A percentile compares a stretch with the other conserved stretches of the same genome.
Conservation (phyloP, 2,888 invertebrate species). For the Andrena chrysosceles region DNA sequence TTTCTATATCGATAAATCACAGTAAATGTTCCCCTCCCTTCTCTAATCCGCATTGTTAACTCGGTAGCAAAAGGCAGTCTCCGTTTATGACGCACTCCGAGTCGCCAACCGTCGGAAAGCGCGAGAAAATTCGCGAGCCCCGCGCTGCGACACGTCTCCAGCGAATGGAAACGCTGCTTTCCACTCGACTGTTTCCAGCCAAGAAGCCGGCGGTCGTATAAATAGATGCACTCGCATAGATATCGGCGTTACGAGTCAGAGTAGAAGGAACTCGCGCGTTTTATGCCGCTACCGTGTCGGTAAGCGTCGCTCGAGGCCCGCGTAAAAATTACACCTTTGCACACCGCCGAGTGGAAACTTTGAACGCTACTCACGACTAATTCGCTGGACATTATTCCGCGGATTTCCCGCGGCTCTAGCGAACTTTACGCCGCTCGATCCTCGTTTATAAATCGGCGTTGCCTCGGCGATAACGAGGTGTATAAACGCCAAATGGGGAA, state of each 20-base stretch:
- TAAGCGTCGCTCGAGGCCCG: neutral
- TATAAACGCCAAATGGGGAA: neutral
- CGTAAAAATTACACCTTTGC: constrained; percentile 32
- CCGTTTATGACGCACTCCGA: neutral
- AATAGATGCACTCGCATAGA: constrained; percentile 56
- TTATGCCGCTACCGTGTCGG: constrained; percentile 33
- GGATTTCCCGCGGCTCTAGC: constrained; percentile 5
- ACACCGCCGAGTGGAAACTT: constrained; percentile 21
- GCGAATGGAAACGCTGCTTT: constrained; percentile 44
- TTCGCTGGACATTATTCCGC: neutral
- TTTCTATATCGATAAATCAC: too few species aligned
- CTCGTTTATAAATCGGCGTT: neutral
- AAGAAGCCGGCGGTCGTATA: constrained; percentile 40
- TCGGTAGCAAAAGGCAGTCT: neutral
- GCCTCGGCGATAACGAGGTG: neutral
- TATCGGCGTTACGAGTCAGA: constrained; percentile 39
- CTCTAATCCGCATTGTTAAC: neutral
- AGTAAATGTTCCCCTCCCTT: too few species aligned
- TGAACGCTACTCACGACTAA: constrained; percentile 19
- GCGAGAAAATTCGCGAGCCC: constrained; percentile 23
- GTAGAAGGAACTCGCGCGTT: constrained; percentile 44
- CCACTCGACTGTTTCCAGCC: constrained; percentile 24
- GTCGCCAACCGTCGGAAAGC: constrained; percentile 27
- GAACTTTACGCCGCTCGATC: constrained; percentile 15
- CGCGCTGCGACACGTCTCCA: neutral